Evolutionary conservation across 2,113 vertebrate genomes (phyloP).

Genomic region (Trinectes maculatus): DNA sequence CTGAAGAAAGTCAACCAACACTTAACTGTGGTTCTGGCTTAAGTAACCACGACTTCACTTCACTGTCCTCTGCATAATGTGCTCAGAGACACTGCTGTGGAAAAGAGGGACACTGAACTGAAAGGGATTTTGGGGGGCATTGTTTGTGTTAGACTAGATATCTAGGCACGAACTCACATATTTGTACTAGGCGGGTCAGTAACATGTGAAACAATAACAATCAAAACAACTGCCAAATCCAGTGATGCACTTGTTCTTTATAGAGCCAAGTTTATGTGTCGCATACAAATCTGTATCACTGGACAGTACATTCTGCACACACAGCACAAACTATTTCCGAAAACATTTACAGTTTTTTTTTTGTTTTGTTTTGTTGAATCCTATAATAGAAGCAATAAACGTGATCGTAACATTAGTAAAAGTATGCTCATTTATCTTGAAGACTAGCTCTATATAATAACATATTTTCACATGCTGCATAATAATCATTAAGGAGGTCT

Average conservation of each 20-base stretch:
- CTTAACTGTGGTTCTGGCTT: not conserved
- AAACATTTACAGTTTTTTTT: no score
- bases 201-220: no score
- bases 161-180: not conserved
- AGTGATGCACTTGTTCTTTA: conserved; percentile 9
- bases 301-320: not conserved
- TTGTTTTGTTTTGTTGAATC: not conserved
- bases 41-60: conserved; percentile 13
- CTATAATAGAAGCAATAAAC: conserved; percentile 3
- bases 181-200: no score
- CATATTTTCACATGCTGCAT: conserved; percentile 5
- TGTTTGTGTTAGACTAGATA: conserved; percentile 47
- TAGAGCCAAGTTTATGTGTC: conserved; percentile 3
- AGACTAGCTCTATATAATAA: not conserved
- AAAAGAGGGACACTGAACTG: conserved; percentile 10
- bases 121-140: not conserved
- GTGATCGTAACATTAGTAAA: not conserved
- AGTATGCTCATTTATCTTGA: not conserved
- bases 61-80: not conserved
- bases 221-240: no score
- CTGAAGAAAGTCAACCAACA: conserved; percentile 11
- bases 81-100: not conserved
- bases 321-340: not conserved
- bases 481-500: not conserved
- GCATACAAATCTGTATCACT: not conserved